A percentile compares a stretch with the other conserved stretches of the same genome.
phyloP scores from a whole-genome alignment of 2,888 invertebrate species.

The Macrosoma leucophasiata region DNA sequence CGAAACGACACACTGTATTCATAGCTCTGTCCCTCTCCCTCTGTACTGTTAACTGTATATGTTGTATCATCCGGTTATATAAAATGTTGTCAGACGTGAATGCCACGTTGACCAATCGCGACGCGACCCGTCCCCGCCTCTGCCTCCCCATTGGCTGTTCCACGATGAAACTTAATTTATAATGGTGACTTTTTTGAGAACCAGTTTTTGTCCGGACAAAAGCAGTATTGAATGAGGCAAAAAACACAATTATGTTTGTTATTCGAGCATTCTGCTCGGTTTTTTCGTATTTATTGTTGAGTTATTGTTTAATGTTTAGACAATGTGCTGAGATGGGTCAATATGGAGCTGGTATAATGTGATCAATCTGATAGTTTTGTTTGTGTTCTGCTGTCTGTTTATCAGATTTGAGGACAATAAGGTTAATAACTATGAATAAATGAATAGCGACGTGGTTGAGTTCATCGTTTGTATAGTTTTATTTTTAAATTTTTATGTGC shows the following conservation, averaged over 20 bases:
- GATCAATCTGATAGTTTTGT: conserved; percentile 30
- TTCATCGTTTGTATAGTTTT: no score
- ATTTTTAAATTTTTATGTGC: no score
- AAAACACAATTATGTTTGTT: conserved; percentile 74
- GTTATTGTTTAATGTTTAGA: conserved; percentile 50
- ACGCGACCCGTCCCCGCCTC: conserved; percentile 46
- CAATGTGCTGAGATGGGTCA: conserved; percentile 25
- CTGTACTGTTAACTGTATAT: conserved; percentile 72
- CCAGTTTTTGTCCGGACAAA: conserved; percentile 61
- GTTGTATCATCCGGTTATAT: conserved; percentile 75
- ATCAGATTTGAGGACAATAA: no score
- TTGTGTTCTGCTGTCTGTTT: no score
- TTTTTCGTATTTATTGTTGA: conserved; percentile 50
- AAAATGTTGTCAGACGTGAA: conserved; percentile 70
- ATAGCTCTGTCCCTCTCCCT: conserved; percentile 51
- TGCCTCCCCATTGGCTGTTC: conserved; percentile 46
- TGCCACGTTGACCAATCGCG: conserved; percentile 46
- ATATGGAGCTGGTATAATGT: conserved; percentile 33
- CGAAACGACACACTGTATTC: conserved; percentile 67
- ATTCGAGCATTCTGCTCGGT: conserved; percentile 57
- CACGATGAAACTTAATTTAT: conserved; percentile 70
- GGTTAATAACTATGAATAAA: no score
- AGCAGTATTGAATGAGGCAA: conserved; percentile 64
- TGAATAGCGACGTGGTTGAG: no score
- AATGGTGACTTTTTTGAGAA: conserved; percentile 74